phyloP scores from a whole-genome alignment of 2,888 invertebrate species.

The Thereva unica region DNA sequence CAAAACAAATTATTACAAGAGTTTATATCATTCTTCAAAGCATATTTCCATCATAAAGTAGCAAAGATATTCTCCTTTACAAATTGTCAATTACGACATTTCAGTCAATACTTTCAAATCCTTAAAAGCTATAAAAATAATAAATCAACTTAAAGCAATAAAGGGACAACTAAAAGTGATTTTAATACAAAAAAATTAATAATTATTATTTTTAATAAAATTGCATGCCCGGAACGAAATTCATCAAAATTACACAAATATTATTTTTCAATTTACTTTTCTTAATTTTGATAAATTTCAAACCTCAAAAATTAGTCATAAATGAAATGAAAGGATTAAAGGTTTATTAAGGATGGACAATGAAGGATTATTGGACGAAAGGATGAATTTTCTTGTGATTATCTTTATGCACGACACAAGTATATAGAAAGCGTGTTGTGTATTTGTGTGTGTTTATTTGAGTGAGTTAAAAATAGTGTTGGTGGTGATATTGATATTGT shows the following conservation, averaged over 20 bases:
- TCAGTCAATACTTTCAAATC: constrained; percentile 36
- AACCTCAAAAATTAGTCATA: constrained; percentile 42
- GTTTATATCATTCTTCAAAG: constrained; percentile 28
- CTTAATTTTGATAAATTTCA: constrained; percentile 32
- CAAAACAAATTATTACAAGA: neutral
- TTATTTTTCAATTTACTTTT: neutral
- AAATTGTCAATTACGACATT: neutral
- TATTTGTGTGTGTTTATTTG: neutral
- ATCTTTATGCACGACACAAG: constrained; percentile 33
- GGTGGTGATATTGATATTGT: neutral
- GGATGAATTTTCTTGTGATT: constrained; percentile 30
- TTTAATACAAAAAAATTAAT: constrained; percentile 33
- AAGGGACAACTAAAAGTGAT: constrained; percentile 37
- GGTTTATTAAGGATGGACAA: constrained; percentile 30
- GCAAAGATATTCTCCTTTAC: neutral
- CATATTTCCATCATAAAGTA: neutral
- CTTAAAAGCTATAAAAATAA: constrained; percentile 22
- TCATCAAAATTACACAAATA: constrained; percentile 23
- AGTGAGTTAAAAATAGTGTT: neutral
- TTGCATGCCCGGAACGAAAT: constrained; percentile 37
- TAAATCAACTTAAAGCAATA: constrained; percentile 23
- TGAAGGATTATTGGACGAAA: constrained; percentile 12
- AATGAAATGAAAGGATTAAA: constrained; percentile 42
- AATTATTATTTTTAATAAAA: neutral
- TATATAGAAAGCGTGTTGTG: constrained; percentile 21